phyloP scores from a whole-genome alignment of 2,113 vertebrate genomes.

The Monopterus albus region DNA sequence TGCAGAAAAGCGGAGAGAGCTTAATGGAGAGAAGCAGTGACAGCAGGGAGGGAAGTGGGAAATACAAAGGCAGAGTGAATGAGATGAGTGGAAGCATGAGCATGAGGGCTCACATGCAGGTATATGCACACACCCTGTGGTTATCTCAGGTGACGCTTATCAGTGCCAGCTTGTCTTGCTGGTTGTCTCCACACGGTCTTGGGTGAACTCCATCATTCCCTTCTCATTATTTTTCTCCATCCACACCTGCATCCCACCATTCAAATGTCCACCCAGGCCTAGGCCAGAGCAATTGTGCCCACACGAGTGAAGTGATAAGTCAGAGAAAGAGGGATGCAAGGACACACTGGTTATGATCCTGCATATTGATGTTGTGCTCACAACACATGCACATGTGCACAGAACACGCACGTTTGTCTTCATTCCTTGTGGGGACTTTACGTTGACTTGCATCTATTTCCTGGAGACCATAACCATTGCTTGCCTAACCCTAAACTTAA shows the following conservation, averaged over 20 bases:
- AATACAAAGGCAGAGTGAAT: neutral
- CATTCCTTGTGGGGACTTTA: too few relatives aligned
- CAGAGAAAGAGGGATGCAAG: slow-evolving; percentile 41
- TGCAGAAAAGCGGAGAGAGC: slow-evolving; percentile 1
- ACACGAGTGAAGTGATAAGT: slow-evolving; percentile 38
- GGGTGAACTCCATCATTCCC: slow-evolving; percentile 51
- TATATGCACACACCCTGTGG: slow-evolving; percentile 12
- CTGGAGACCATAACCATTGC: too few relatives aligned
- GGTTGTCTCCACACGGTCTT: slow-evolving; percentile 37
- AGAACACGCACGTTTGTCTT: too few relatives aligned
- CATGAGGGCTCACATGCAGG: slow-evolving; percentile 27
- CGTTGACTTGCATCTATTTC: too few relatives aligned
- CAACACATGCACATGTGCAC: neutral
- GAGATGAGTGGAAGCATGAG: slow-evolving; percentile 35
- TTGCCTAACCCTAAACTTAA: too few relatives aligned
- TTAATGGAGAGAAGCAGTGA: neutral
- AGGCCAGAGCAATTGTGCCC: slow-evolving; percentile 25
- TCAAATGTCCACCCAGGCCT: slow-evolving; percentile 38
- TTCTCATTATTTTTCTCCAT: neutral
- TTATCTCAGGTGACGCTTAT: slow-evolving; percentile 60
- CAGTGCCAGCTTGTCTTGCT: slow-evolving; percentile 45
- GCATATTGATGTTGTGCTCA: slow-evolving; percentile 31
- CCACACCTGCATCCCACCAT: slow-evolving; percentile 10
- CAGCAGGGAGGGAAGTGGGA: neutral
- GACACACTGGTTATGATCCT: slow-evolving; percentile 30